Evolutionary conservation across 2,113 vertebrate species (phyloP), one percentile per base, ranked within the genome.

Genomic region (Centropristis striata): DNA sequence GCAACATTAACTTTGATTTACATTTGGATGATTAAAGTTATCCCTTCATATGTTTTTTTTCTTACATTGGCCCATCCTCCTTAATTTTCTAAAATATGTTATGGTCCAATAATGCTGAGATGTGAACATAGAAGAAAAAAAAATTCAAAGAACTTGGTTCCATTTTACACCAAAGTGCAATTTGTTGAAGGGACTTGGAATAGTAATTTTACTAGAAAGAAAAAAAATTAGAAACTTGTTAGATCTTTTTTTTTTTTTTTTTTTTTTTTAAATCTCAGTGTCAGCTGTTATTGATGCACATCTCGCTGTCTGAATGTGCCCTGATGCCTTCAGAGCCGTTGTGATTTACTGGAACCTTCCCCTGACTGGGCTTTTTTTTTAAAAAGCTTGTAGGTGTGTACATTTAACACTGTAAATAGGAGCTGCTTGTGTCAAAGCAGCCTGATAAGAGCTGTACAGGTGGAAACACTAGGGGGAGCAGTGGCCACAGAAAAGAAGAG

Each of bases 121-220:
- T 90, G 57, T 88, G 72, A 90, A 85, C 58, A 84, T 71, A 37
- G 49, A 79, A 78, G 27, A 44, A 75, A 71, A 76, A 64, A 76
- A 72, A 83, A 76, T 88, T 83, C 76, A 83, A 92, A 88, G 82
- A 94, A 80, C 90, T 88, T 80, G 90, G 92, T 85, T 92, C 87
- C 76, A 77, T 93, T 95, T 93, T 92, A 94, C 94, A 96, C 95
- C 95, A 95, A 96, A 96, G 95, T 96, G 95, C 95, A 95, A 95
- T 96, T 95, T 94, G 92, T 89, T 86, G 87, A 94, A 93, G 91
- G 91, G 91, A 94, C 85, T 89, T 54, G 68, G 64, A 91, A 76
- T 37, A 81, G 71, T 80, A 66, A 87, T 79, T 81, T 91, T 71
- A 70, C n/a, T 37, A 72, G 78, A 78, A 81, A 68, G 64, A 75